A percentile compares a stretch with the other conserved stretches of the same genome.
Evolutionary conservation across 92 coral and sea anemone genomes (phyloP).

Genomic region (Siderastrea radians): DNA sequence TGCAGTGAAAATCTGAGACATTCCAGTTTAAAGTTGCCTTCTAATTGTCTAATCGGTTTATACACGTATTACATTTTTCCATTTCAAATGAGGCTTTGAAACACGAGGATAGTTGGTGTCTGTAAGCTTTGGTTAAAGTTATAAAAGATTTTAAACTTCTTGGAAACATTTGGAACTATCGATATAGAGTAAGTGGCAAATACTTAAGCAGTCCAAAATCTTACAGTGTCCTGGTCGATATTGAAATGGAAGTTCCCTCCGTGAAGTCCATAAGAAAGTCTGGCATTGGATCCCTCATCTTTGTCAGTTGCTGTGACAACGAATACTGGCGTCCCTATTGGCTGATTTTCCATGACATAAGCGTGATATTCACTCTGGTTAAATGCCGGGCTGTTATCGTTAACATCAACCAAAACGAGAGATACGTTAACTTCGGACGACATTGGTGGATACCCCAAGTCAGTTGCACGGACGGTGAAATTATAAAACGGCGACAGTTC

Average conservation of each 20-base stretch:
- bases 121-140: too few species aligned
- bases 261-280: conserved; percentile 76
- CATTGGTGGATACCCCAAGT: conserved; percentile 70
- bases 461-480: conserved; percentile 79
- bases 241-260: conserved; percentile 71
- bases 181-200: too few species aligned
- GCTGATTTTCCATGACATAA: conserved; percentile 87
- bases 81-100: too few species aligned
- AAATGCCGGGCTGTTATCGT: conserved; percentile 87
- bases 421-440: conserved; percentile 75
- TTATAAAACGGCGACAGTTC: conserved; percentile 67
- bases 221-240: conserved; percentile 71
- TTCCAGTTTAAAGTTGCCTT: too few species aligned
- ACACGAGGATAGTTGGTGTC: too few species aligned
- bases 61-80: too few species aligned
- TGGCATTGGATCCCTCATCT: conserved; percentile 82
- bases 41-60: too few species aligned
- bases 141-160: too few species aligned
- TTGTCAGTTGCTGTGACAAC: conserved; percentile 82
- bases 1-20: too few species aligned
- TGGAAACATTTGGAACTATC: too few species aligned
- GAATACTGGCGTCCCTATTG: conserved; percentile 73
- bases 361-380: conserved; percentile 78
- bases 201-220: conserved; percentile 2
- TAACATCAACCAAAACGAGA: conserved; percentile 81